Conservation (phyloP, 2,113 vertebrate genomes). For the Corydoras sp. region DNA sequence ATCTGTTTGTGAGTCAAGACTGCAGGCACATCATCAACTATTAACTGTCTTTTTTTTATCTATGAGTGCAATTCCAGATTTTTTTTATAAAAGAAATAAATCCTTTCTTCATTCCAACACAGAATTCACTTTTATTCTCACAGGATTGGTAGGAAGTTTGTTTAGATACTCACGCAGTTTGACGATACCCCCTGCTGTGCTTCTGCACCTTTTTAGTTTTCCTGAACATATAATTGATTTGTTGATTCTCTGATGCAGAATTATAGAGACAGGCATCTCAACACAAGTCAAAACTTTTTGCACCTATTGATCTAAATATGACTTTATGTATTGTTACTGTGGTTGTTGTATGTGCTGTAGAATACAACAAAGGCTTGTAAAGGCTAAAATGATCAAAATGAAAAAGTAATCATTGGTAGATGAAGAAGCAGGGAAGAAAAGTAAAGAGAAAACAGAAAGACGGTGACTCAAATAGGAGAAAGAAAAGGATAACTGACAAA, state of each 20-base stretch:
- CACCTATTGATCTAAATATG: background rate
- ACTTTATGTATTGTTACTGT: constrained; percentile 7
- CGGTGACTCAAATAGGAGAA: too few relatives aligned
- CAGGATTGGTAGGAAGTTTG: too few relatives aligned
- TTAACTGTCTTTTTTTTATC: constrained; percentile 62
- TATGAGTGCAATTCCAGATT: constrained; percentile 53
- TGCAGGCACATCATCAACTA: constrained; percentile 61
- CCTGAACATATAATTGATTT: constrained; percentile 8
- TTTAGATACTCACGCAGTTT: too few relatives aligned
- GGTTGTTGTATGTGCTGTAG: background rate
- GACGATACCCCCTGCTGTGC: too few relatives aligned
- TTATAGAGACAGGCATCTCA: background rate
- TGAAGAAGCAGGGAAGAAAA: too few relatives aligned
- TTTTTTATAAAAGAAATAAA: background rate
- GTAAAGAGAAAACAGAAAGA: too few relatives aligned
- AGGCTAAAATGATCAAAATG: too few relatives aligned
- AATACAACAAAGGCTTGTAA: too few relatives aligned
- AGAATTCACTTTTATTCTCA: background rate
- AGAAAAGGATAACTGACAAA: too few relatives aligned
- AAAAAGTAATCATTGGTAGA: too few relatives aligned
- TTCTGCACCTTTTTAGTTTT: background rate
- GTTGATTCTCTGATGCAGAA: constrained; percentile 1
- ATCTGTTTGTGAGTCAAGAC: constrained; percentile 64
- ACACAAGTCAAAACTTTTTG: constrained; percentile 4
- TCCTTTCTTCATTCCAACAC: background rate